Conservation (phyloP, 1,140 invertebrate species). For the Formica selysi region DNA sequence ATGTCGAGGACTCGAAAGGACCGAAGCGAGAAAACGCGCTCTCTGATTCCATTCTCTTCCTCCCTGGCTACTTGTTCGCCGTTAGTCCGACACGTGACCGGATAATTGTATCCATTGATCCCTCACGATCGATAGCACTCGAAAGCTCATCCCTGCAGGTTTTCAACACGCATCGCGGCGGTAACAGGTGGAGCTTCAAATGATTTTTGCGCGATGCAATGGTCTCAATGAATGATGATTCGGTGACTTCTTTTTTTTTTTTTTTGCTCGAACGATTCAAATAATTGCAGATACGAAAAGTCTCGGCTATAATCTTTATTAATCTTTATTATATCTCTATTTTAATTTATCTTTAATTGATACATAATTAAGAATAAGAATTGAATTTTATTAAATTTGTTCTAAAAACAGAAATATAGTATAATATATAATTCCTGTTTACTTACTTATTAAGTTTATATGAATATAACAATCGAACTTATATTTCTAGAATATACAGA, state of each 20-base stretch:
- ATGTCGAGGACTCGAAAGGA: slow-evolving; percentile 53
- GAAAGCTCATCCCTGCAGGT: slow-evolving; percentile 61
- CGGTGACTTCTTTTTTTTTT: background rate
- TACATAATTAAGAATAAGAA: background rate
- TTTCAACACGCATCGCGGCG: slow-evolving; percentile 29
- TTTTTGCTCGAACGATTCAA: background rate
- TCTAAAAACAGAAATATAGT: too few relatives aligned
- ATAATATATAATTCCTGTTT: too few relatives aligned
- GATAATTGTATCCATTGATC: slow-evolving; percentile 80
- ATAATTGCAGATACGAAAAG: background rate
- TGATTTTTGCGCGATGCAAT: slow-evolving; percentile 7
- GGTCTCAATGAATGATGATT: background rate
- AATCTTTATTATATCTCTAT: background rate
- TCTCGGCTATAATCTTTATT: background rate
- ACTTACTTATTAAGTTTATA: too few relatives aligned
- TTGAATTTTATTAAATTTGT: background rate
- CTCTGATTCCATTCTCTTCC: slow-evolving; percentile 51
- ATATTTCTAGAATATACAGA: too few relatives aligned
- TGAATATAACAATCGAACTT: too few relatives aligned
- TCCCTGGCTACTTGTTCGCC: slow-evolving; percentile 53
- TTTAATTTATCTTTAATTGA: background rate
- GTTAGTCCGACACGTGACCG: slow-evolving; percentile 77
- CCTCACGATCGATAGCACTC: slow-evolving; percentile 61
- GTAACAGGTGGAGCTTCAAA: slow-evolving; percentile 53
- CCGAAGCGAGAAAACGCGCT: slow-evolving; percentile 66